Percentiles rank a stretch among this genome's conserved stretches.
These are phyloP conservation scores for Phylloscopus whistleri DNA, from an alignment of 2,113 vertebrate genomes.

Conservation along the genomic window DNA sequence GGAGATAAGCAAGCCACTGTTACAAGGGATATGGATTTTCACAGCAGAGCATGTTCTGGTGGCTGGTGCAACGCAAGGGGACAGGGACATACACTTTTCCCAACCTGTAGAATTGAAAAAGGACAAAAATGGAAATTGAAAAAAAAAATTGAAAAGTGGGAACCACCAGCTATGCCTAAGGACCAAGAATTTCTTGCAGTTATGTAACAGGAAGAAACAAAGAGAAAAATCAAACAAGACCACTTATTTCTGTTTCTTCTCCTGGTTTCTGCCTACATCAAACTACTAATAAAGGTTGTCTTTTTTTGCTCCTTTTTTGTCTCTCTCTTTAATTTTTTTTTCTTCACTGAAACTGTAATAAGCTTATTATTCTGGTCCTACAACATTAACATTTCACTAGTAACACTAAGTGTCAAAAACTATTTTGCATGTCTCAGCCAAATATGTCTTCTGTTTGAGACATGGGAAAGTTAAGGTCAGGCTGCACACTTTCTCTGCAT, in stretches of 20 bases:
- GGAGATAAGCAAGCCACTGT: background rate
- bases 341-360: background rate
- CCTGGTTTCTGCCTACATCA: background rate
- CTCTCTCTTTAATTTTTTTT: too few species aligned
- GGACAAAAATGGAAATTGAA: background rate
- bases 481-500: background rate
- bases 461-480: background rate
- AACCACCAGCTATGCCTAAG: background rate
- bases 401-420: background rate
- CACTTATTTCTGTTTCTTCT: background rate
- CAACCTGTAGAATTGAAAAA: background rate
- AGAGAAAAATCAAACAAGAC: background rate
- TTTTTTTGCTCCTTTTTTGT: background rate
- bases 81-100: background rate
- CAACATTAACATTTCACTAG: background rate
- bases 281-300: background rate
- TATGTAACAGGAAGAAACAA: background rate
- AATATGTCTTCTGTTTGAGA: background rate
- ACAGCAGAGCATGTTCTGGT: background rate
- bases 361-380: background rate
- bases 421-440: background rate
- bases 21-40: background rate
- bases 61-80: background rate
- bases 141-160: background rate
- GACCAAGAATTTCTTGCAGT: background rate